These are phyloP conservation scores for Heterodera filipjevi DNA, from an alignment of 2,888 invertebrate genomes.

Conservation along the genomic window DNA sequence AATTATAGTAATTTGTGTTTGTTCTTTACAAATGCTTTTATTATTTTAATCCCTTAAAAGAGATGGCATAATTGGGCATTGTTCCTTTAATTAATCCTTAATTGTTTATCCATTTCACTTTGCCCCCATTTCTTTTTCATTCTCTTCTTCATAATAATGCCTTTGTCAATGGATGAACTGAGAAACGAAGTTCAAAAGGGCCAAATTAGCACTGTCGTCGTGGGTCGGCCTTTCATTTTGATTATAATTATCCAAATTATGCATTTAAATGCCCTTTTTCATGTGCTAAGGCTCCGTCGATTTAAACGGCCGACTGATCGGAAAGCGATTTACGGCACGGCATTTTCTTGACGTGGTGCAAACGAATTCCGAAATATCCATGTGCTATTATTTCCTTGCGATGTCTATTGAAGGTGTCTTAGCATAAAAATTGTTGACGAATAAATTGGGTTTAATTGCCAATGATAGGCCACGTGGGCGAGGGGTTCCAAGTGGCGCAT, in stretches of 20 bases:
- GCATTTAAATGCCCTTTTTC: neutral
- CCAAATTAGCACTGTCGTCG: constrained; percentile 22
- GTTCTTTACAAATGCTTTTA: neutral
- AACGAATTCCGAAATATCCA: neutral
- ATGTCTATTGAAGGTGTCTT: constrained; percentile 18
- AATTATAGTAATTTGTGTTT: neutral
- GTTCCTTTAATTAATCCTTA: no score
- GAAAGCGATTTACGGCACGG: constrained; percentile 11
- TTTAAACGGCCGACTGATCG: constrained; percentile 19
- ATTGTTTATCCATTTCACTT: no score
- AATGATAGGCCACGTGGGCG: neutral
- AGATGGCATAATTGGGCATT: no score
- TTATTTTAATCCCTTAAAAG: neutral
- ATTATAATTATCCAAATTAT: neutral
- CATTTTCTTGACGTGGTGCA: constrained; percentile 16
- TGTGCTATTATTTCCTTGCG: neutral
- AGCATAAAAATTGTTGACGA: neutral
- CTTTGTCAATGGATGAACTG: constrained; percentile 1
- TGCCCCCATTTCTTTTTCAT: neutral
- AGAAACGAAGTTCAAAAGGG: constrained; percentile 14
- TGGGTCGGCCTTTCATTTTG: constrained; percentile 8
- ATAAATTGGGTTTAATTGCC: neutral
- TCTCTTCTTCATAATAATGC: neutral
- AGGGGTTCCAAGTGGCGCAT: constrained; percentile 7
- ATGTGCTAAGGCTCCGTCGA: constrained; percentile 7